Percentiles rank a stretch among this genome's conserved stretches.
Evolutionary conservation across 1,140 invertebrate genomes (phyloP).

Genomic region (Lepidurus arcticus): DNA sequence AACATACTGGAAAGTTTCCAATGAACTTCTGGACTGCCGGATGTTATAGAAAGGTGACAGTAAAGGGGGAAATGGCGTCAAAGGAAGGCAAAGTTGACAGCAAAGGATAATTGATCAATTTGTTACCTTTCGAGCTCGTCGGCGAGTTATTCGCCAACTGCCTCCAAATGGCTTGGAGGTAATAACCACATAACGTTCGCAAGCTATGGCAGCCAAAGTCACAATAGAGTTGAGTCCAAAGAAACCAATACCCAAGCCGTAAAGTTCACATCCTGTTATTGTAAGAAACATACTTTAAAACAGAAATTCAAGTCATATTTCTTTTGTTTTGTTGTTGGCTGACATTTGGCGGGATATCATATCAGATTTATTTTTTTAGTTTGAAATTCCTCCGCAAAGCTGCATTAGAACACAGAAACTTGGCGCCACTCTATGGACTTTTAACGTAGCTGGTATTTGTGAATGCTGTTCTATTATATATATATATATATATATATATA

Average conservation of each 20-base stretch:
- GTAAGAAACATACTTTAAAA: not conserved
- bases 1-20: slow-evolving; percentile 5
- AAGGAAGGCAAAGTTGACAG: no score
- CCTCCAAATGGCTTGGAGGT: slow-evolving; percentile 45
- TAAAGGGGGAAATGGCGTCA: not conserved
- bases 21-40: not conserved
- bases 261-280: slow-evolving; percentile 49
- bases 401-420: no score
- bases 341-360: no score
- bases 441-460: no score
- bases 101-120: not conserved
- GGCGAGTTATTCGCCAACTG: slow-evolving; percentile 42
- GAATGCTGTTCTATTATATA: no score
- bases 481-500: no score
- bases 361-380: no score
- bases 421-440: no score
- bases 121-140: slow-evolving; percentile 40
- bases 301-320: no score
- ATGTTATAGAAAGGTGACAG: not conserved
- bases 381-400: no score
- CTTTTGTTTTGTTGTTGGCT: no score
- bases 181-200: slow-evolving; percentile 52
- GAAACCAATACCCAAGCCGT: slow-evolving; percentile 49
- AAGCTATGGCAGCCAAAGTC: slow-evolving; percentile 49
- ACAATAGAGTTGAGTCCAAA: slow-evolving; percentile 52